Evolutionary conservation across 2,797 vertebrate species (phyloP).

Genomic region (Lepus townsendii): DNA sequence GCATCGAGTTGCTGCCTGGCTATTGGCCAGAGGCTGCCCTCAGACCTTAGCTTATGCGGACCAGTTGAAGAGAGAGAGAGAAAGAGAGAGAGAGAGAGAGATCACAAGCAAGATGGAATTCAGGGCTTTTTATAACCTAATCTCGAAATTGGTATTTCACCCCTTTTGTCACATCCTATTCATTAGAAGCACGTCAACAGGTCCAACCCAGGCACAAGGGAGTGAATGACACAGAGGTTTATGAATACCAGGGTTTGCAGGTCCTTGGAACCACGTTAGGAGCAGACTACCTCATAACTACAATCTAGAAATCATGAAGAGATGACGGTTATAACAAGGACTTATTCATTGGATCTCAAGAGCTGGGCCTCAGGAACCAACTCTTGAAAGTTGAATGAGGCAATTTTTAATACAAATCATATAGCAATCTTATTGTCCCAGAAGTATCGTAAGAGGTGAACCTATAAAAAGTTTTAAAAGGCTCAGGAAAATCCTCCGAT

Average conservation of each 20-base stretch:
- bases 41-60: background rate
- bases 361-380: background rate
- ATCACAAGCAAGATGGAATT: background rate
- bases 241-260: background rate
- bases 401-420: slow-evolving; percentile 44
- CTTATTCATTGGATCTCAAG: slow-evolving; percentile 50
- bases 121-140: background rate
- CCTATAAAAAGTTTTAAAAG: slow-evolving; percentile 73
- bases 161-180: background rate
- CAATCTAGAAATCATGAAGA: slow-evolving; percentile 25
- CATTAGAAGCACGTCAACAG: slow-evolving; percentile 10
- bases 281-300: background rate
- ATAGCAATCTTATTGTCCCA: slow-evolving; percentile 10
- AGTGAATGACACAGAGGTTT: background rate
- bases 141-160: background rate
- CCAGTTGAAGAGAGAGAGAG: background rate
- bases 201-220: background rate
- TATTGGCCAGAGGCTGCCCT: background rate
- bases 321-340: background rate
- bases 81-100: background rate
- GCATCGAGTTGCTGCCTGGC: background rate
- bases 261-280: background rate
- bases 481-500: slow-evolving; percentile 64
- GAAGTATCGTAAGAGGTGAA: slow-evolving; percentile 54
- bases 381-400: slow-evolving; percentile 62